Base-by-base conservation (phyloP, 92 coral and sea anemone genomes). In the Blastomussa wellsi region DNA sequence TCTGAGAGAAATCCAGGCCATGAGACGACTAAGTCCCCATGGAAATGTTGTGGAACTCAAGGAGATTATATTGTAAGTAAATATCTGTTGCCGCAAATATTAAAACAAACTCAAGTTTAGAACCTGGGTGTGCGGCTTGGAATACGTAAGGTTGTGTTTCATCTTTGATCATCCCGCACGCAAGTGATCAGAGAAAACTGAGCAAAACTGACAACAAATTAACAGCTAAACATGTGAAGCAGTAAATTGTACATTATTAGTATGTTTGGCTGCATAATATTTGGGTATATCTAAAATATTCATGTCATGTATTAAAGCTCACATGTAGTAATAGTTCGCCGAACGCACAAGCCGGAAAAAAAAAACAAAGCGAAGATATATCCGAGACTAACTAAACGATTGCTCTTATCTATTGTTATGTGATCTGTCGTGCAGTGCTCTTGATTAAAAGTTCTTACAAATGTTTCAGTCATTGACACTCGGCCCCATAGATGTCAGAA, bases 21-120 rank as follows among this genome's bases (percentile, higher is more conserved):
- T 96, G 99, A 78, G 97, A 60, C 91, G 99, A 22, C 74, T 96
- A 22, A 94, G 93, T 36, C 99, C 99, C n/a, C 98, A 96, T 86
- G 91, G 94, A 41, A 92, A 96, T 82, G 98, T 96, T 5, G 95
- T 96, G 35, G 98, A 95, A 59, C 87, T 96, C 67, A 96, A 96
- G 71, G 99, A 96, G 83, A 91, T 96, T 26, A 84, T 96, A 51
- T 96, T 94, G 99, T 96, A 90, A 94, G 99, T 92, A 81, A 33
- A 13, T 2, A 42, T 74, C n/a, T 42, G 79, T 49, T 41, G 33
- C 60, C 12, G 7, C 24, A 39, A 16, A 72, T 8, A 16, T 52
- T 12, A 17, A 31, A 12, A 74, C 59, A 7, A 26, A 74, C 78
- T 74, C 33, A 10, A 74, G 29, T 48, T 42, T 75, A 7, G 20